Evolutionary conservation across 2,888 invertebrate genomes (phyloP), one percentile per base, ranked within the genome.

Genomic region (Trachelus troglodyta): DNA sequence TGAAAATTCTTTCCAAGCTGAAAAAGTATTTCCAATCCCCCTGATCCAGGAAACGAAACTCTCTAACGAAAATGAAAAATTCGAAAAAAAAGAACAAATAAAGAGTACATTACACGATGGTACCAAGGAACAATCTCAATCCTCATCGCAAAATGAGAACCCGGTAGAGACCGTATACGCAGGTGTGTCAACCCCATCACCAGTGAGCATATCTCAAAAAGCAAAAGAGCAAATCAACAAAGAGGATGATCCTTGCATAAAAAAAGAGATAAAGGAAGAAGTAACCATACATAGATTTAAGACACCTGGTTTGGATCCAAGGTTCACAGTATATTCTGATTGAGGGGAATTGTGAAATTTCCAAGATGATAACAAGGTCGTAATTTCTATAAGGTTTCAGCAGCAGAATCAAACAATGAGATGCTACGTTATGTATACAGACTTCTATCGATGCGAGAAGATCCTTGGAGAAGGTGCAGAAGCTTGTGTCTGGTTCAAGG

Each of bases 401-500:
- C 89, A 91, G 79, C 84, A 83, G 75, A 87, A 91, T 80, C 89
- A 90, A 81, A 90, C 90, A 1, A 11, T 84, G 35, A 84, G 90
- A 69, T 91, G 90, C 71, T 90, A 79, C 79, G 88, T 90, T 4
- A 90, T 89, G 87, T 91, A 91, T 76, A 84, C 85, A 1, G 91
- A 91, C 77, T 90, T 90, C 76, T 87, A 87, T 79, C 87, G 89
- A 12, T 91, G 91, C 77, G 85, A 91, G 78, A 79, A 85, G 73
- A 83, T 90, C 33, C 83, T 91, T 68, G 90, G 90, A 3, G 79
- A 85, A 76, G 85, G 79, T 12, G 77, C 87, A 23, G 79, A 87
- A 4, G 89, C 89, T 3, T 91, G 91, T 37, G 81, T 75, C 4
- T 90, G 89, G 90, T 91, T 91, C 69, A 86, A 89, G 77, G 82